phyloP scores from a whole-genome alignment of 2,888 invertebrate genomes.

The Azorinus chamasolen region DNA sequence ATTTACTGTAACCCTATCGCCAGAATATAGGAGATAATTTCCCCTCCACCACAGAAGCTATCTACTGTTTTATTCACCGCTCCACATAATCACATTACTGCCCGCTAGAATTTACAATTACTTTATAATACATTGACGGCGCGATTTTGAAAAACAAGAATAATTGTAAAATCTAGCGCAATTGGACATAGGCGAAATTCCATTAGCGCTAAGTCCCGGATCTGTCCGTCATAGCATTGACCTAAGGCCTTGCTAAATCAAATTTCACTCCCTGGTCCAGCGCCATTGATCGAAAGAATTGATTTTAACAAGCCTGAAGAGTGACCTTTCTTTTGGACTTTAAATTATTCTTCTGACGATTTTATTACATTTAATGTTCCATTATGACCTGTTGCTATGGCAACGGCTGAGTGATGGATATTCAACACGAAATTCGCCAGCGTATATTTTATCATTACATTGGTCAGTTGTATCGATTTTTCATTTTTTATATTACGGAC shows the following conservation, averaged over 20 bases:
- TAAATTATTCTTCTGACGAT: constrained; percentile 70
- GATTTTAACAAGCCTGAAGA: constrained; percentile 61
- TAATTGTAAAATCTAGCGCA: constrained; percentile 64
- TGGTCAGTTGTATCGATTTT: constrained; percentile 69
- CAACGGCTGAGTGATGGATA: constrained; percentile 67
- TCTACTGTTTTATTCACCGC: constrained; percentile 30
- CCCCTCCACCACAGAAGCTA: constrained; percentile 19
- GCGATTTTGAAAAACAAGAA: constrained; percentile 65
- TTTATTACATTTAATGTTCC: constrained; percentile 72
- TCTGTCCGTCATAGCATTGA: constrained; percentile 36
- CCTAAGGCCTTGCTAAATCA: constrained; percentile 61
- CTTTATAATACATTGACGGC: constrained; percentile 63
- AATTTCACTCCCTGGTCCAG: constrained; percentile 56
- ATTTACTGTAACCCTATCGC: constrained; percentile 58
- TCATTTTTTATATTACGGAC: constrained; percentile 52
- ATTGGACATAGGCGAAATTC: constrained; percentile 50
- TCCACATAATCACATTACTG: constrained; percentile 50
- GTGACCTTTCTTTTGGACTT: constrained; percentile 68
- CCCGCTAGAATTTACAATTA: constrained; percentile 62
- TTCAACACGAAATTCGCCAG: constrained; percentile 67
- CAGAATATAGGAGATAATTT: constrained; percentile 49
- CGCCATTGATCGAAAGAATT: constrained; percentile 59
- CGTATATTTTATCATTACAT: constrained; percentile 65
- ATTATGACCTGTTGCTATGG: constrained; percentile 67
- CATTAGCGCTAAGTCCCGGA: constrained; percentile 50